Evolutionary conservation across 1,140 invertebrate species (phyloP).

Genomic region (Galendromus occidentalis): DNA sequence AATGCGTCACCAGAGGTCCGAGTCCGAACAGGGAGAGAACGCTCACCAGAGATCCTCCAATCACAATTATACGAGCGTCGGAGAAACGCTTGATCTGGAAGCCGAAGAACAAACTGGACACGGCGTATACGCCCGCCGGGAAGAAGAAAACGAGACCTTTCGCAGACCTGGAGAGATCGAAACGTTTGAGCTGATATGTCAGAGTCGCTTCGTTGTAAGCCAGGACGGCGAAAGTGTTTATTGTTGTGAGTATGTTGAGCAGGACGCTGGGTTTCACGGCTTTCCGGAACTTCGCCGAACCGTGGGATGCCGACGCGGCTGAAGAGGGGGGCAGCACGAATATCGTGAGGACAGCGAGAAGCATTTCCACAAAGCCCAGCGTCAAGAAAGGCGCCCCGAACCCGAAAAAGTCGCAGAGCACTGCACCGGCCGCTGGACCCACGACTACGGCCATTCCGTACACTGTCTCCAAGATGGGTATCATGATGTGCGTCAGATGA

Average conservation of each 20-base stretch:
- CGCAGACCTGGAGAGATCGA: not conserved
- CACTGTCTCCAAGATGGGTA: slow-evolving; percentile 3
- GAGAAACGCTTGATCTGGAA: slow-evolving; percentile 10
- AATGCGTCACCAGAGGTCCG: not conserved
- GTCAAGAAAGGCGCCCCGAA: not conserved
- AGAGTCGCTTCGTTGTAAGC: slow-evolving; percentile 5
- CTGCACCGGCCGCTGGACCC: not conserved
- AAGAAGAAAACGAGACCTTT: slow-evolving; percentile 4
- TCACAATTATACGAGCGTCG: not conserved
- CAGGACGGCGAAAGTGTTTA: not conserved
- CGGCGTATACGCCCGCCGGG: slow-evolving; percentile 1
- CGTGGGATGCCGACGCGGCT: not conserved
- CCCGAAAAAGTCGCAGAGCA: not conserved
- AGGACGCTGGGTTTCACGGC: not conserved
- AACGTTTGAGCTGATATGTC: not conserved
- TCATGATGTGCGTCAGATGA: not conserved
- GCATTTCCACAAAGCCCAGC: not conserved
- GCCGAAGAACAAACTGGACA: slow-evolving; percentile 4
- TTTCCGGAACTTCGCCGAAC: not conserved
- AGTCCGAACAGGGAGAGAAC: not conserved
- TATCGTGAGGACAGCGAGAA: not conserved
- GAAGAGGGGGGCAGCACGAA: not conserved
- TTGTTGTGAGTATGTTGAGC: not conserved
- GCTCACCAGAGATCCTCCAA: not conserved
- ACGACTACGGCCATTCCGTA: not conserved